Conservation (phyloP, 2,888 invertebrate species). For the Digitonthophagus gazella region DNA sequence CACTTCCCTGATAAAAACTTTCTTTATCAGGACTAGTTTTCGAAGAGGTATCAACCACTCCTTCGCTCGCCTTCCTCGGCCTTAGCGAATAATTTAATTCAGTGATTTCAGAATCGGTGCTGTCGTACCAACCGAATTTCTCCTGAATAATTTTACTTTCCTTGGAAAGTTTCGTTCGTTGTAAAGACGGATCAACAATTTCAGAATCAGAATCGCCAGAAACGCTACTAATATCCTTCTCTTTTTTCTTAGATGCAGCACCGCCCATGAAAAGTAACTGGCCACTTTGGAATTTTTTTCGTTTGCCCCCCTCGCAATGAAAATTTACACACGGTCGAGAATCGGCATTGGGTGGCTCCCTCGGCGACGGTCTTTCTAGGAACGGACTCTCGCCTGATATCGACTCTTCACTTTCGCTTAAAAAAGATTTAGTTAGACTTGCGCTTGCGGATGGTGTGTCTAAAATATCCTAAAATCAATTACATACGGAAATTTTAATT, state of each 20-base stretch:
- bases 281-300: slow-evolving; percentile 1
- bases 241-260: slow-evolving; percentile 15
- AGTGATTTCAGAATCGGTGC: slow-evolving; percentile 29
- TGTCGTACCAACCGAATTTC: slow-evolving; percentile 27
- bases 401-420: slow-evolving; percentile 27
- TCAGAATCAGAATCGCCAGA: background rate
- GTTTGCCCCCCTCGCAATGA: slow-evolving; percentile 18
- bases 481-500: slow-evolving; percentile 29
- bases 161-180: background rate
- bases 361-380: background rate
- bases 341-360: slow-evolving; percentile 19
- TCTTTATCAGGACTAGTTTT: background rate
- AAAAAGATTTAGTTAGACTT: slow-evolving; percentile 29
- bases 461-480: slow-evolving; percentile 29
- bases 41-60: background rate
- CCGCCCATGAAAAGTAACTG: slow-evolving; percentile 27
- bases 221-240: slow-evolving; percentile 9
- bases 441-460: slow-evolving; percentile 24
- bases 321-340: slow-evolving; percentile 19
- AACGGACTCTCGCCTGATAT: slow-evolving; percentile 5
- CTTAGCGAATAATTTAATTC: slow-evolving; percentile 21
- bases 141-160: slow-evolving; percentile 16
- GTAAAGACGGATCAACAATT: background rate
- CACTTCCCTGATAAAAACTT: background rate
- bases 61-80: background rate